Conservation (phyloP, 1,140 invertebrate genomes). For the Pantala flavescens region DNA sequence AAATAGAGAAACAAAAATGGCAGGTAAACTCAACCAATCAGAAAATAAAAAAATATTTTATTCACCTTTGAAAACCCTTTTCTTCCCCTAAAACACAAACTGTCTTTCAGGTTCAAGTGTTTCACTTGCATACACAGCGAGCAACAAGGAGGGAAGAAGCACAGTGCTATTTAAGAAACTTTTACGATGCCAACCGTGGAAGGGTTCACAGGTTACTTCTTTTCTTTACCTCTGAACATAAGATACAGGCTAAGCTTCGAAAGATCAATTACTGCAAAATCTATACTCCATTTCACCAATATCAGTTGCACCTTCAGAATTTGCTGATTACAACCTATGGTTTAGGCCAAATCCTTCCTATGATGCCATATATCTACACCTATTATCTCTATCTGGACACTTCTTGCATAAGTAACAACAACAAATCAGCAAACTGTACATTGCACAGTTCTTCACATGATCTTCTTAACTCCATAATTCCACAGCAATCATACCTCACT, state of each 20-base stretch:
- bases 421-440: not conserved
- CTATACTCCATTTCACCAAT: not conserved
- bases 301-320: not conserved
- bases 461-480: not conserved
- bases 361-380: not conserved
- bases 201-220: not conserved
- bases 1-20: slow-evolving; percentile 4
- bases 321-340: not conserved
- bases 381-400: not conserved
- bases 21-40: not conserved
- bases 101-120: not conserved
- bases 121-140: not conserved
- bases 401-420: not conserved
- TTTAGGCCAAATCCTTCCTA: not conserved
- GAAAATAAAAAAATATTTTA: not conserved
- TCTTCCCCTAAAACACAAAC: not conserved
- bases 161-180: not conserved
- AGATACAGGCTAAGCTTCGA: not conserved
- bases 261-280: not conserved
- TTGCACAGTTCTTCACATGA: not conserved
- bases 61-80: slow-evolving; percentile 2
- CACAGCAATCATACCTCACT: not conserved
- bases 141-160: not conserved
- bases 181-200: not conserved
- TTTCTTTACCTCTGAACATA: not conserved